These are phyloP conservation scores for Emydura subglobosa DNA, from an alignment of 2,113 vertebrate species.

Conservation along the genomic window DNA sequence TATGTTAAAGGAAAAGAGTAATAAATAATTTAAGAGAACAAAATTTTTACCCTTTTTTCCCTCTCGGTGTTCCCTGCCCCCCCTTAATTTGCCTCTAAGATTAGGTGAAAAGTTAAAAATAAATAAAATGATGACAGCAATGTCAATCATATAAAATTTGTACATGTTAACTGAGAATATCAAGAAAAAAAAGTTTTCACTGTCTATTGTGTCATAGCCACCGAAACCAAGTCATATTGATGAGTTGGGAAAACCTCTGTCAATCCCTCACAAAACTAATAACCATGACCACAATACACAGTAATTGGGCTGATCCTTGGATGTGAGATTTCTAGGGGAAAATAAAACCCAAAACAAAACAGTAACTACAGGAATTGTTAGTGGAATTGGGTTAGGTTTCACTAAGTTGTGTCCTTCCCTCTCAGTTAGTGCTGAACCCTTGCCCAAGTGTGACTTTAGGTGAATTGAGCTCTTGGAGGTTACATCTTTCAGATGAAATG, in stretches of 20 bases:
- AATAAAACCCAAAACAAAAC: background rate
- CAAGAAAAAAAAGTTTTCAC: background rate
- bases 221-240: background rate
- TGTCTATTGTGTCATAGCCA: background rate
- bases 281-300: background rate
- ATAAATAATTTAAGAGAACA: constrained; percentile 22
- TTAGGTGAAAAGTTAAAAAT: background rate
- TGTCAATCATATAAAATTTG: background rate
- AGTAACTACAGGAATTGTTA: background rate
- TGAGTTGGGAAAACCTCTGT: background rate
- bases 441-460: background rate
- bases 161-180: background rate
- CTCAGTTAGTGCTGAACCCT: background rate
- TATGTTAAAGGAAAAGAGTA: background rate
- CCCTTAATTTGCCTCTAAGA: background rate
- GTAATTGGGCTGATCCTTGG: background rate
- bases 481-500: background rate
- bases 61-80: background rate
- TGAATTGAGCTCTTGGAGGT: background rate
- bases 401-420: accelerated
- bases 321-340: background rate
- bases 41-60: background rate
- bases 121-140: background rate
- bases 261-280: background rate
- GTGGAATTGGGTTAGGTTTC: background rate